Evolutionary conservation across 2,797 vertebrate genomes (phyloP).

Genomic region (Notolepis coatsorum): DNA sequence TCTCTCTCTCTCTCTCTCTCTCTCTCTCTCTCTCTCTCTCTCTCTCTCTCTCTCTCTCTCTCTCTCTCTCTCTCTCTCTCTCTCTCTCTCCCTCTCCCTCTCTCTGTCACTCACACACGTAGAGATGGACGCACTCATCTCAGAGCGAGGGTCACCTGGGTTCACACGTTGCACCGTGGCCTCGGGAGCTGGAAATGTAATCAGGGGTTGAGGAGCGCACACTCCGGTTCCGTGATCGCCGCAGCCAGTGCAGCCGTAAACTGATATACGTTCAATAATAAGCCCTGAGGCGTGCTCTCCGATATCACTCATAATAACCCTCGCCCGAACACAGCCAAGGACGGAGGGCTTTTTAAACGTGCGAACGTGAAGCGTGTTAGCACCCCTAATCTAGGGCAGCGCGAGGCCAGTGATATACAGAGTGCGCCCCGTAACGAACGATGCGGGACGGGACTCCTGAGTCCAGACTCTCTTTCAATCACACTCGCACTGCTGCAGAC

Average conservation of each 20-base stretch:
- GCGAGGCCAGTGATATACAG: conserved; percentile 29
- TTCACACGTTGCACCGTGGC: conserved; percentile 38
- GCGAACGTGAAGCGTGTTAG: conserved; percentile 51
- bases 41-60: conserved; percentile 15
- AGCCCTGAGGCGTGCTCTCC: conserved; percentile 39
- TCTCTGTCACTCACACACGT: not conserved
- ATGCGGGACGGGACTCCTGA: conserved; percentile 31
- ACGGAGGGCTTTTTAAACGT: conserved; percentile 42
- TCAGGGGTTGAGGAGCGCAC: conserved; percentile 49
- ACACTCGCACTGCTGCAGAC: conserved; percentile 30
- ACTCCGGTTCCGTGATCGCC: conserved; percentile 10
- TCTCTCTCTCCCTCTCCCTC: not conserved
- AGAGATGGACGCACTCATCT: conserved; percentile 1
- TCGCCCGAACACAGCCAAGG: conserved; percentile 30
- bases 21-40: conserved; percentile 29
- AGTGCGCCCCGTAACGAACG: conserved; percentile 43
- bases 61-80: not conserved
- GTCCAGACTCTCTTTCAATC: conserved; percentile 29
- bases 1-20: not conserved
- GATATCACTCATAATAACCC: conserved; percentile 54
- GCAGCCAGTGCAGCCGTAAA: conserved; percentile 23
- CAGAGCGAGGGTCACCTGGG: conserved; percentile 45
- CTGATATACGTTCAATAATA: conserved; percentile 44
- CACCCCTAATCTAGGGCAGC: conserved; percentile 46
- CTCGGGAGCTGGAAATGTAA: conserved; percentile 59